Conservation (phyloP, 2,888 invertebrate species). For the Syritta pipiens region DNA sequence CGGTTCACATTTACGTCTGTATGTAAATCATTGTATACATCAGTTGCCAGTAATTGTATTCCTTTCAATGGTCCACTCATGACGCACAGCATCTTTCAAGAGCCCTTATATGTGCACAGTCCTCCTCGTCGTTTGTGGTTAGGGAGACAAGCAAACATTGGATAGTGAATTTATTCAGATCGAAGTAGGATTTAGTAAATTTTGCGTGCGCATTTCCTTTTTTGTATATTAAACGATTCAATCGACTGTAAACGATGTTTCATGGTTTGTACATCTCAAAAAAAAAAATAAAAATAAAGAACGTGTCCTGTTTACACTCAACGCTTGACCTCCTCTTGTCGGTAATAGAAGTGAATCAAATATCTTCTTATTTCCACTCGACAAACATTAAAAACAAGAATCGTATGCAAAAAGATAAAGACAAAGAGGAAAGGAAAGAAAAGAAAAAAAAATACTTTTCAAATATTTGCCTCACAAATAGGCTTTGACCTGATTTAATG, state of each 20-base stretch:
- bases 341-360: not conserved
- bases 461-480: constrained; percentile 22
- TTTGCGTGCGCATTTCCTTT: not conserved
- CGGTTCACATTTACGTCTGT: too few species aligned
- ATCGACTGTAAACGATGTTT: too few species aligned
- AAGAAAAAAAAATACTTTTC: not conserved
- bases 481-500: constrained; percentile 30
- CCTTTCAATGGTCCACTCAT: too few species aligned
- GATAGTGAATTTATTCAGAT: constrained; percentile 17
- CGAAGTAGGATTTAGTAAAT: not conserved
- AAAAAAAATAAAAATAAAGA: too few species aligned
- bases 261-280: too few species aligned
- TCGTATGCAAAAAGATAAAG: not conserved
- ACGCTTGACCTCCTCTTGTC: not conserved
- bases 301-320: constrained; percentile 1
- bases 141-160: not conserved
- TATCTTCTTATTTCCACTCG: not conserved
- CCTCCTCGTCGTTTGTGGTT: too few species aligned
- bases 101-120: too few species aligned
- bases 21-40: too few species aligned
- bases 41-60: too few species aligned
- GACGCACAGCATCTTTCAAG: too few species aligned
- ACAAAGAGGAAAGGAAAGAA: not conserved
- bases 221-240: not conserved
- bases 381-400: constrained; percentile 2